A percentile compares a stretch with the other conserved stretches of the same genome.
Conservation (phyloP, 2,888 invertebrate genomes). For the Hermaeophaga mercurialis region DNA sequence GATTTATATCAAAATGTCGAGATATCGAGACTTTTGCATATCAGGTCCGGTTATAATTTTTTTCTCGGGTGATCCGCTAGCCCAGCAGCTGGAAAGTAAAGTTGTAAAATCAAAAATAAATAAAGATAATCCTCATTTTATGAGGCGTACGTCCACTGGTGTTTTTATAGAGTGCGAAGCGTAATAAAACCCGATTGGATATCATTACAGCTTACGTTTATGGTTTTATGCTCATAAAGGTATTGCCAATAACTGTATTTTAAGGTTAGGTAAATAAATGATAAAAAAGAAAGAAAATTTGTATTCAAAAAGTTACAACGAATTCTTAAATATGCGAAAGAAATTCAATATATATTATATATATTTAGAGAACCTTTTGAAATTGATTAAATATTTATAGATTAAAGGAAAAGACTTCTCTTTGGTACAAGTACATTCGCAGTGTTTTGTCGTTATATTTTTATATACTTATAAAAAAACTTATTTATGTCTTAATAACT, state of each 20-base stretch:
- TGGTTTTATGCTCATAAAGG: constrained; percentile 5
- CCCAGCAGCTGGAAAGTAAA: constrained; percentile 1
- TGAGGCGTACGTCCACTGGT: constrained; percentile 11
- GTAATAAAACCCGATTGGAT: constrained; percentile 23
- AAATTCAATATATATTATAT: too few species aligned
- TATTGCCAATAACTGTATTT: constrained; percentile 6
- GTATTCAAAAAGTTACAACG: background rate
- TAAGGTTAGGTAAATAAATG: background rate
- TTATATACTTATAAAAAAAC: too few species aligned
- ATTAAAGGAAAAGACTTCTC: too few species aligned
- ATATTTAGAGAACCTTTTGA: too few species aligned
- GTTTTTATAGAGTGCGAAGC: constrained; percentile 21
- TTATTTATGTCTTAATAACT: too few species aligned
- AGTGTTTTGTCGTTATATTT: too few species aligned
- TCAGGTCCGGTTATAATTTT: constrained; percentile 2
- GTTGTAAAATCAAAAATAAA: constrained; percentile 18
- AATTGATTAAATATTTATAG: too few species aligned
- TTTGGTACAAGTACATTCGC: too few species aligned
- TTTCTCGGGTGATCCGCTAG: background rate
- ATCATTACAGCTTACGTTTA: constrained; percentile 16
- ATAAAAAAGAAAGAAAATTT: background rate
- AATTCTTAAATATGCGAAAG: too few species aligned
- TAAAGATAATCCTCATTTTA: constrained; percentile 23
- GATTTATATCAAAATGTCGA: too few species aligned
- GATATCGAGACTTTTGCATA: too few species aligned